Evolutionary conservation across 2,888 invertebrate genomes (phyloP), one percentile per base, ranked within the genome.

Genomic region (Meloe dianella): DNA sequence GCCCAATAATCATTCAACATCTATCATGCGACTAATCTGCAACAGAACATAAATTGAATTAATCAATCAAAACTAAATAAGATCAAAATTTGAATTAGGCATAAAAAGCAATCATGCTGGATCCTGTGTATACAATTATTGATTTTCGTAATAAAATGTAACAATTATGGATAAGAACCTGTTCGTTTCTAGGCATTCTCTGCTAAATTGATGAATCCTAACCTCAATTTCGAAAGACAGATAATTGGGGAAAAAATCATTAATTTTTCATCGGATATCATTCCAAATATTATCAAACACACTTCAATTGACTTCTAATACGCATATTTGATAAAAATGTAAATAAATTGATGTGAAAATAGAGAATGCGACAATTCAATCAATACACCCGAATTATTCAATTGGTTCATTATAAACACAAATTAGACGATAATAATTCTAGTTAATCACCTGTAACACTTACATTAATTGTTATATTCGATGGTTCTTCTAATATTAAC

Each of bases 171-270:
- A n/a, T 54, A 59, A 61, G 71, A 75, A 78, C 78, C 78, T 78
- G 74, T 65, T 78, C 75, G 67, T 78, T 77, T 67, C 74, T 74
- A 24, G 74, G 74, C 78, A 78, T 78, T 56, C 60, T 71, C 64
- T 14, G 57, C 61, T 47, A 66, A 64, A 59, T 60, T 60, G 24
- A 41, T 64, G 38, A 17, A 47, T 47, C 66, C 63, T 75, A 74
- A 75, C 74, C 75, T 72, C 71, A 74, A 72, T 59, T 65, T 62
- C 24, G 9, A 9, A 20, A 20, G 12, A 7, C 9, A 9, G 17
- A 20, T 47, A 63, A 32, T 60, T 24, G 29, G 41, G 8, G 20
- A 61, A 63, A 63, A 65, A 61, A 27, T 32, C 9, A 32, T n/a
- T 22, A 20, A 56, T 54, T 12, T 38, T 3, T 35, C 35, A 41